phyloP scores from a whole-genome alignment of 2,888 invertebrate genomes.

The Myopa tessellatipennis region DNA sequence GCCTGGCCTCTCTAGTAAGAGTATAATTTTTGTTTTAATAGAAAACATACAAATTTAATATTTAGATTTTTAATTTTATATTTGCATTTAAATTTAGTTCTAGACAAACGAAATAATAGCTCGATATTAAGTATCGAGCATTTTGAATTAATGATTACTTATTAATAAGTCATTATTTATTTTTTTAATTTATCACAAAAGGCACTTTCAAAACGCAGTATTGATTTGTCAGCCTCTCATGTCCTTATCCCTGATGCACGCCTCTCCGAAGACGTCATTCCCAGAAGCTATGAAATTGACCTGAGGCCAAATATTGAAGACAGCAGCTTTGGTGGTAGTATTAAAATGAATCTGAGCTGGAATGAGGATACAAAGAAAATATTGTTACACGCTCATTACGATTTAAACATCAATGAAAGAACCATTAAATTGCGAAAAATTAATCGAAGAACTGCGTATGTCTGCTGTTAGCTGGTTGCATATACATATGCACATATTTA shows the following conservation, averaged over 20 bases:
- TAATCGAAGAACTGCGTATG: conserved; percentile 52
- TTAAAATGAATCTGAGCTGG: conserved; percentile 79
- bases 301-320: conserved; percentile 76
- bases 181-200: conserved; percentile 35
- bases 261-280: conserved; percentile 74
- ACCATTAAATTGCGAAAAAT: conserved; percentile 69
- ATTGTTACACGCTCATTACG: conserved; percentile 75
- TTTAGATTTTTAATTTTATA: no score
- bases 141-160: background rate
- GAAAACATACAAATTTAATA: no score
- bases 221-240: conserved; percentile 79
- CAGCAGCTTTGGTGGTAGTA: conserved; percentile 75
- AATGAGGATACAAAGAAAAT: conserved; percentile 73
- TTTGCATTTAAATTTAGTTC: background rate
- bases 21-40: no score
- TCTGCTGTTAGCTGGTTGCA: conserved; percentile 10
- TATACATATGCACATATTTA: background rate
- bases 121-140: background rate
- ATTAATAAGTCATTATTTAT: background rate
- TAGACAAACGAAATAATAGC: background rate
- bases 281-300: conserved; percentile 75
- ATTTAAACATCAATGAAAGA: conserved; percentile 72
- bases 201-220: conserved; percentile 71
- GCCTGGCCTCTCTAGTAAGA: no score
- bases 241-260: conserved; percentile 74